Evolutionary conservation across 2,888 invertebrate species (phyloP).

Genomic region (Seira ritae): DNA sequence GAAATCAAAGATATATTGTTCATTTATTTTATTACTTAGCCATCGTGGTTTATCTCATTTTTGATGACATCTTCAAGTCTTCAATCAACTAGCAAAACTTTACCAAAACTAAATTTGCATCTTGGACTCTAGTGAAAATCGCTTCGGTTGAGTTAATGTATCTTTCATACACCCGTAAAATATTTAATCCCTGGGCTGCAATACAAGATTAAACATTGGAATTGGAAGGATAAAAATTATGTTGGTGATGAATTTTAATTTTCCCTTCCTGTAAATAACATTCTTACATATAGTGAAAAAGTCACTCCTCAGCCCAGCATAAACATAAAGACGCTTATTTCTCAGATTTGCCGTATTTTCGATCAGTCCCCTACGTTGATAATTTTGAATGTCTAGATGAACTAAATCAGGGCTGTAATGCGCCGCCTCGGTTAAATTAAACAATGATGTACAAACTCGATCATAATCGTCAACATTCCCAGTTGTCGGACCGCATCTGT

Average conservation of each 20-base stretch:
- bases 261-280: background rate
- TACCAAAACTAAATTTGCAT: slow-evolving; percentile 25
- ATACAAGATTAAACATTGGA: too few species aligned
- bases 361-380: slow-evolving; percentile 65
- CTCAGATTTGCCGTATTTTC: slow-evolving; percentile 67
- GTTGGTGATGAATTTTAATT: background rate
- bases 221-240: background rate
- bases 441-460: slow-evolving; percentile 67
- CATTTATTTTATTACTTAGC: too few species aligned
- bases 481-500: slow-evolving; percentile 70
- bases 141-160: background rate
- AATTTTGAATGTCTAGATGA: slow-evolving; percentile 65
- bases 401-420: slow-evolving; percentile 64
- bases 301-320: slow-evolving; percentile 65
- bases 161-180: background rate
- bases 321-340: slow-evolving; percentile 69
- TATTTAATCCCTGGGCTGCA: background rate
- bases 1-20: background rate
- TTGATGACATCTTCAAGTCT: background rate
- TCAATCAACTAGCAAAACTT: too few species aligned
- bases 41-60: background rate
- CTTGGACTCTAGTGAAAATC: background rate
- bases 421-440: slow-evolving; percentile 22
- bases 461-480: slow-evolving; percentile 68
- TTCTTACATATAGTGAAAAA: slow-evolving; percentile 21